These are phyloP conservation scores for Papilio xuthus DNA, from an alignment of 1,140 invertebrate species.

Conservation along the genomic window DNA sequence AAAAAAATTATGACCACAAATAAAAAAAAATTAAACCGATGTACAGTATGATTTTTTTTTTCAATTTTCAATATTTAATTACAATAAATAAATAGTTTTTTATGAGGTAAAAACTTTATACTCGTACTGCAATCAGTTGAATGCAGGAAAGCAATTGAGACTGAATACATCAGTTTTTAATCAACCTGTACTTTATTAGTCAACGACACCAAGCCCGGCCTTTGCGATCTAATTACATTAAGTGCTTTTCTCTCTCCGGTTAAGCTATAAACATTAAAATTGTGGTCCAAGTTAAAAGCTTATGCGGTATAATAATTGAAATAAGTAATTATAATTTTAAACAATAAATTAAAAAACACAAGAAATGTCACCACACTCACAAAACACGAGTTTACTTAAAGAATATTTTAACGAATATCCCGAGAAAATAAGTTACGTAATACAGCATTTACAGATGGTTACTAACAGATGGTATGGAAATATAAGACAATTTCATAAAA, in stretches of 20 bases:
- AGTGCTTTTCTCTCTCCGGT: slow-evolving; percentile 73
- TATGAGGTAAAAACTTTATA: neutral
- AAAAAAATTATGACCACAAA: too few species aligned
- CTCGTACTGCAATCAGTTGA: neutral
- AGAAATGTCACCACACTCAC: neutral
- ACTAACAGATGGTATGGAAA: too few species aligned
- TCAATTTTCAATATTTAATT: too few species aligned
- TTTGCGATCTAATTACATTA: slow-evolving; percentile 77
- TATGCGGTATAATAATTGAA: neutral
- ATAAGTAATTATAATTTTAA: neutral
- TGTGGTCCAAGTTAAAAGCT: slow-evolving; percentile 33
- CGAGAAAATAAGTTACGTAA: neutral
- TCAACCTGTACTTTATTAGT: slow-evolving; percentile 56
- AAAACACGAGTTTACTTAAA: neutral
- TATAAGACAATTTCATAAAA: too few species aligned
- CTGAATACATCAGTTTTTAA: slow-evolving; percentile 33
- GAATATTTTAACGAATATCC: neutral
- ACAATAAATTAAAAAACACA: neutral
- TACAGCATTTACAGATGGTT: neutral
- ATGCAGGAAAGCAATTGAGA: neutral
- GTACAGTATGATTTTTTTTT: too few species aligned
- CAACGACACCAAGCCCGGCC: slow-evolving; percentile 54
- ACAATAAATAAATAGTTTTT: too few species aligned
- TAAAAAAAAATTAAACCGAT: too few species aligned
- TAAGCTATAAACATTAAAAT: slow-evolving; percentile 63